Evolutionary conservation across 2,888 invertebrate genomes (phyloP).

Genomic region (Thymelicus acteon): DNA sequence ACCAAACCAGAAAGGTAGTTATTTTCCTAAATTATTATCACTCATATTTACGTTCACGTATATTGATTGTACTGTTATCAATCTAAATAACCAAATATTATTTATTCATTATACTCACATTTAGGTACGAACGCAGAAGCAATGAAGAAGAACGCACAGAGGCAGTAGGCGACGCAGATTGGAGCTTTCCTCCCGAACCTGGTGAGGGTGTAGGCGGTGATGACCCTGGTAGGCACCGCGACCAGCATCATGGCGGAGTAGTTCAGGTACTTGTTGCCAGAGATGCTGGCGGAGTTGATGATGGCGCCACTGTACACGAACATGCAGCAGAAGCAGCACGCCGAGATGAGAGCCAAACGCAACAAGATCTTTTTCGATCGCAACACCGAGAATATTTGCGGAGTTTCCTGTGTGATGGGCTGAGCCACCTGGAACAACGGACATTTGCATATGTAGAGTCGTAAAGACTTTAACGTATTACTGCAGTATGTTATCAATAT

Average conservation of each 20-base stretch:
- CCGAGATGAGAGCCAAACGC: constrained; percentile 69
- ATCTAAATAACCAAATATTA: background rate
- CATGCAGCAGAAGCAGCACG: constrained; percentile 89
- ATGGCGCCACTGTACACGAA: constrained; percentile 92
- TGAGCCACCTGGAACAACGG: background rate
- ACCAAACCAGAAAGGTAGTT: too few species aligned
- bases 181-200: constrained; percentile 83
- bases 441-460: too few species aligned
- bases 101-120: constrained; percentile 60
- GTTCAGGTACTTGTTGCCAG: constrained; percentile 91
- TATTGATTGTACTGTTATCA: too few species aligned
- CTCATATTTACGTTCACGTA: too few species aligned
- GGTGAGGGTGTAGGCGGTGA: constrained; percentile 84
- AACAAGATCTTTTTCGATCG: constrained; percentile 65
- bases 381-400: constrained; percentile 57
- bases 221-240: constrained; percentile 86
- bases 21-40: too few species aligned
- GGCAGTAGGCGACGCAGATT: constrained; percentile 69
- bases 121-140: constrained; percentile 82
- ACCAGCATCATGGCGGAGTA: constrained; percentile 87
- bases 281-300: constrained; percentile 89
- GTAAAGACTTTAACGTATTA: too few species aligned
- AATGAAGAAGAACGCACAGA: constrained; percentile 82
- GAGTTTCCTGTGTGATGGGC: constrained; percentile 40
- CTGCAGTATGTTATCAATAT: too few species aligned